phyloP scores from a whole-genome alignment of 92 coral and sea anemone species.

The Palythoa grandiflora region DNA sequence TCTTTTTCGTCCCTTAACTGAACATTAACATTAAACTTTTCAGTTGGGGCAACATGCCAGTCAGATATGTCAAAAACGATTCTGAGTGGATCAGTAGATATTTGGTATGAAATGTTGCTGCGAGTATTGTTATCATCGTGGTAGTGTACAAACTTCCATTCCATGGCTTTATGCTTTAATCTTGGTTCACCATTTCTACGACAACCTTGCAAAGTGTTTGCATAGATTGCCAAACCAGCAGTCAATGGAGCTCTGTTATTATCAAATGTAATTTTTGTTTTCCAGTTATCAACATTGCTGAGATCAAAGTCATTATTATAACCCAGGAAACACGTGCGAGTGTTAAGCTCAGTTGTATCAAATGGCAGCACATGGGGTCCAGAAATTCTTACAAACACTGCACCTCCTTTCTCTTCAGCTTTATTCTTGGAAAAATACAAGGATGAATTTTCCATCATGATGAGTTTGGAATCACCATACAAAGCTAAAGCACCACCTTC shows the following conservation, averaged over 20 bases:
- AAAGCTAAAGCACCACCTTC: conserved; percentile 92
- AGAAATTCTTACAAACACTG: conserved; percentile 72
- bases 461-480: conserved; percentile 82
- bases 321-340: conserved; percentile 82
- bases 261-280: conserved; percentile 75
- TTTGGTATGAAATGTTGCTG: conserved; percentile 57
- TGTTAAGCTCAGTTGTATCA: conserved; percentile 82
- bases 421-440: conserved; percentile 67
- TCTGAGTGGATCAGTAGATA: conserved; percentile 84
- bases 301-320: conserved; percentile 54
- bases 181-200: conserved; percentile 72
- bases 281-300: conserved; percentile 56
- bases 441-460: conserved; percentile 71
- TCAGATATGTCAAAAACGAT: conserved; percentile 67
- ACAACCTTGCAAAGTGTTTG: conserved; percentile 89
- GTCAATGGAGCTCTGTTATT: conserved; percentile 70
- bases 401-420: conserved; percentile 88
- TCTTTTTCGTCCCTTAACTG: conserved; percentile 83
- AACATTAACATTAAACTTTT: conserved; percentile 72
- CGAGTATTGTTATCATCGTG: conserved; percentile 39
- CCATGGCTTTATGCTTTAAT: conserved; percentile 72
- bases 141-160: conserved; percentile 73
- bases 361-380: conserved; percentile 93
- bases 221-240: conserved; percentile 85
- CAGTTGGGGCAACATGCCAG: conserved; percentile 84